phyloP scores from a whole-genome alignment of 1,140 invertebrate species.

The Drosophila mojavensis region DNA sequence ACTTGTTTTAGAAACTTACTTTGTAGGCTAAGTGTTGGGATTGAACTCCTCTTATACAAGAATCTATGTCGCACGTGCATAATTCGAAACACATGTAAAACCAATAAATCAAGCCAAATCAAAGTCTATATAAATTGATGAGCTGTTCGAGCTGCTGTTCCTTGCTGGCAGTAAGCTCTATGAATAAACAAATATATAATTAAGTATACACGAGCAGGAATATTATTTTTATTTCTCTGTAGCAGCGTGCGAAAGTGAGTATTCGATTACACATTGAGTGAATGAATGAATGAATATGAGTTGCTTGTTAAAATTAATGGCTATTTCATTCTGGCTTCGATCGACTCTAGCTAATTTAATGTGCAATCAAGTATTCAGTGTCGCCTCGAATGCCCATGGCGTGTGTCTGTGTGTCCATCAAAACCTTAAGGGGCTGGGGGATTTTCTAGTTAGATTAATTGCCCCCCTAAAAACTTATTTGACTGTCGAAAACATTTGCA shows the following conservation, averaged over 20 bases:
- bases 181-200: conserved; percentile 21
- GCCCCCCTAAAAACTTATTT: conserved; percentile 6
- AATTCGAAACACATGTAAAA: not conserved
- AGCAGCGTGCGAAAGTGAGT: conserved; percentile 30
- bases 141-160: conserved; percentile 2
- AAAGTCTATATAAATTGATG: conserved; percentile 9
- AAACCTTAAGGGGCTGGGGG: conserved; percentile 18
- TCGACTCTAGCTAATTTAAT: conserved; percentile 64
- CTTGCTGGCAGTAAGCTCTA: conserved; percentile 5
- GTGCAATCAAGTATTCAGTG: conserved; percentile 75
- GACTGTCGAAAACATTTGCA: conserved; percentile 53
- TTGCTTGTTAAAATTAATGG: conserved; percentile 57
- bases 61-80: not conserved
- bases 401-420: conserved; percentile 53
- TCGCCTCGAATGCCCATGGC: conserved; percentile 58
- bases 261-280: conserved; percentile 6
- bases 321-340: conserved; percentile 39
- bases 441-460: conserved; percentile 58
- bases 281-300: conserved; percentile 59
- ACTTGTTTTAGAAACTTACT: too few species aligned
- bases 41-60: too few species aligned
- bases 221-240: conserved; percentile 14
- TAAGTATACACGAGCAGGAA: conserved; percentile 23
- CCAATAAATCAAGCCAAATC: not conserved
- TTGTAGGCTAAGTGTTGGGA: too few species aligned